Percentiles rank a stretch among this genome's conserved stretches.
phyloP scores from a whole-genome alignment of 2,888 invertebrate genomes.

The Trilocha varians region DNA sequence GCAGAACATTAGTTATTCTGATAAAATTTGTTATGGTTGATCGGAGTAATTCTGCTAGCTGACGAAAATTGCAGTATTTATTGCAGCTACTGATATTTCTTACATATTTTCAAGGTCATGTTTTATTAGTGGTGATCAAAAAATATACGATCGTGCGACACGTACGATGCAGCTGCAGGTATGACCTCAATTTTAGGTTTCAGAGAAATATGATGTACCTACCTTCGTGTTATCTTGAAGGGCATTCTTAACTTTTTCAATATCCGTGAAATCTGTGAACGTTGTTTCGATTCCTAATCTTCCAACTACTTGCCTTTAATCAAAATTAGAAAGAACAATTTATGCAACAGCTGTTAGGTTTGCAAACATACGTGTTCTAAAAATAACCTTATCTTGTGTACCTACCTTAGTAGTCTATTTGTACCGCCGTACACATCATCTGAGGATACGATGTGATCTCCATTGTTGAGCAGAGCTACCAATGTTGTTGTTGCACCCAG shows the following conservation, averaged over 20 bases:
- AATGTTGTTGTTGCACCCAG: slow-evolving; percentile 88
- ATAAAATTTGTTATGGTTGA: slow-evolving; percentile 66
- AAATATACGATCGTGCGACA: no score
- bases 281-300: slow-evolving; percentile 82
- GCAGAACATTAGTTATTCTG: slow-evolving; percentile 11
- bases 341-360: no score
- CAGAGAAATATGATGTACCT: slow-evolving; percentile 15
- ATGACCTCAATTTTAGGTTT: no score
- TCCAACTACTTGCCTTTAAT: slow-evolving; percentile 72
- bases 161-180: no score
- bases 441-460: slow-evolving; percentile 92
- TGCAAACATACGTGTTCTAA: no score
- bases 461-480: slow-evolving; percentile 80
- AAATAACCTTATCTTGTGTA: not conserved
- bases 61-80: slow-evolving; percentile 2
- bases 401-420: slow-evolving; percentile 76
- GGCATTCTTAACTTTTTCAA: slow-evolving; percentile 76
- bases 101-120: no score
- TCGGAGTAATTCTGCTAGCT: slow-evolving; percentile 3
- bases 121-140: no score
- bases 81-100: no score
- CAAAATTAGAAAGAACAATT: no score
- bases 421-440: slow-evolving; percentile 98
- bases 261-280: slow-evolving; percentile 84
- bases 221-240: slow-evolving; percentile 91